phyloP scores from a whole-genome alignment of 2,113 vertebrate species.

The Oryzias javanicus region DNA sequence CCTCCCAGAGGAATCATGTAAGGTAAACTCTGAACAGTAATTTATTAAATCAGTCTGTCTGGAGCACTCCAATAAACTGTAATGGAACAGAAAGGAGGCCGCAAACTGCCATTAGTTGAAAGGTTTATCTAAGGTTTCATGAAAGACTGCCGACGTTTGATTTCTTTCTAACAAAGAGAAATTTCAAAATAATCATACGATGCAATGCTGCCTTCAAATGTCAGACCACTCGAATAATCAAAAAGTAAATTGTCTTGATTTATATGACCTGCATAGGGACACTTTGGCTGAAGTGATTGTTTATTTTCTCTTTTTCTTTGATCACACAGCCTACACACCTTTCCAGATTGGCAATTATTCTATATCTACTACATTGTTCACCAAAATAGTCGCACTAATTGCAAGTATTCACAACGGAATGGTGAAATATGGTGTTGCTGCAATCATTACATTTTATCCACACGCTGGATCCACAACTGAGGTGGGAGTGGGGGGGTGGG shows the following conservation, averaged over 20 bases:
- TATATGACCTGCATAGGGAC: neutral
- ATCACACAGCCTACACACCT: neutral
- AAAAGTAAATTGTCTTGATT: conserved; percentile 21
- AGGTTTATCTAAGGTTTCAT: neutral
- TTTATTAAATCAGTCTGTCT: no score
- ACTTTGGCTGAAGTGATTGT: conserved; percentile 21
- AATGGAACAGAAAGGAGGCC: neutral
- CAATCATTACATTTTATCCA: conserved; percentile 30
- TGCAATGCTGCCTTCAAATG: neutral
- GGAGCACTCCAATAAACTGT: no score
- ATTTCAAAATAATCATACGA: neutral
- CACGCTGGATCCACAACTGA: conserved; percentile 26
- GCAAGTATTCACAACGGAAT: conserved; percentile 32
- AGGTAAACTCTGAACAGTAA: no score
- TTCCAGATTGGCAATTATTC: conserved; percentile 19
- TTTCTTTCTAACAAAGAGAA: conserved; percentile 1
- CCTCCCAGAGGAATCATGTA: no score
- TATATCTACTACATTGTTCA: conserved; percentile 6
- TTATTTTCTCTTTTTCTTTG: conserved; percentile 4
- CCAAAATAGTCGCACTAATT: conserved; percentile 22
- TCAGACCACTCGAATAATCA: conserved; percentile 23
- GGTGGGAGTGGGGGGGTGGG: neutral
- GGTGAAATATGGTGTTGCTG: conserved; percentile 36
- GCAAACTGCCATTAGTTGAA: neutral
- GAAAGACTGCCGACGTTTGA: neutral